Evolutionary conservation across 2,888 invertebrate genomes (phyloP).

Genomic region (Drosophila affinis): DNA sequence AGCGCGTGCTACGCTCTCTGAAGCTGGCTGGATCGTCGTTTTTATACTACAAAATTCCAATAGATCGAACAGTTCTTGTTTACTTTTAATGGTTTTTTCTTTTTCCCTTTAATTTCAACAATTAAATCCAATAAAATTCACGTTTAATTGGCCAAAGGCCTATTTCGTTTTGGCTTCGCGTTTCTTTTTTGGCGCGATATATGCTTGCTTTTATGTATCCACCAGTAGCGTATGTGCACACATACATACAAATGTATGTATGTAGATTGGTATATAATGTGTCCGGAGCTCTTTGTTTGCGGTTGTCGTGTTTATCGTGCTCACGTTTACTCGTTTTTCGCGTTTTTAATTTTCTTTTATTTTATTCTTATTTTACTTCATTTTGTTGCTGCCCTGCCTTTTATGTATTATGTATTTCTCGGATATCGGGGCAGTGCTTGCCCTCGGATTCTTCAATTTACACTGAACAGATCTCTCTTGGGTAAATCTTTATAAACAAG

Average conservation of each 20-base stretch:
- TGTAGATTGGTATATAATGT: constrained; percentile 5
- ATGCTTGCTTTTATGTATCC: constrained; percentile 7
- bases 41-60: constrained; percentile 15
- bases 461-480: constrained; percentile 54
- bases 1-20: background rate
- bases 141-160: constrained; percentile 35
- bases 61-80: constrained; percentile 14
- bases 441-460: constrained; percentile 29
- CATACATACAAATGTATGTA: background rate
- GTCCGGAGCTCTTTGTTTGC: constrained; percentile 27
- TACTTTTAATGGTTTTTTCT: constrained; percentile 3
- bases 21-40: background rate
- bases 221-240: background rate
- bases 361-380: constrained; percentile 21
- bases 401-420: constrained; percentile 32
- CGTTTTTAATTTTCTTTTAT: constrained; percentile 9
- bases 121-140: constrained; percentile 49
- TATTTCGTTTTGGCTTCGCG: background rate
- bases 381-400: constrained; percentile 13
- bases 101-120: constrained; percentile 18
- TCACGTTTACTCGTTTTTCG: constrained; percentile 28
- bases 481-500: constrained; percentile 34
- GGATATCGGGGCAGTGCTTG: constrained; percentile 43
- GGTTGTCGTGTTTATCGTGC: constrained; percentile 16
- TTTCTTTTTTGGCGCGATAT: constrained; percentile 21